Base-by-base conservation (phyloP, 2,888 invertebrate genomes). In the Lordiphosa fenestrarum region DNA sequence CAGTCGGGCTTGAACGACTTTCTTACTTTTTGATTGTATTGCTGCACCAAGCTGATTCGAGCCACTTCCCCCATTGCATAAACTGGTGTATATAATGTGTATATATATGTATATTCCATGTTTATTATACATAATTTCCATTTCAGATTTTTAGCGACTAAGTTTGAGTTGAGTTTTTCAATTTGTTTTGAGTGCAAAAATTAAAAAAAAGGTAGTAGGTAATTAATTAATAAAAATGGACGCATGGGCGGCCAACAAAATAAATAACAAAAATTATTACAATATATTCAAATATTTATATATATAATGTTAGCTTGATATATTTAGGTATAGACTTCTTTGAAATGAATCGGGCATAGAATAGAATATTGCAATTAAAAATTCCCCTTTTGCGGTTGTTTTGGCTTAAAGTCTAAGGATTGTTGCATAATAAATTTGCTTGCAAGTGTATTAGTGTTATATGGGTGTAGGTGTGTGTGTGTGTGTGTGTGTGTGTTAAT, bases 71-170 rank as follows among this genome's bases (percentile, higher is more conserved):
- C 15, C 15, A 15, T 15, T 15, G 15, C 15, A 15, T 15, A 15
- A 19, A 10, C 3, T 33, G 15, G 6, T 10, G 1, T 10, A 33
- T 44, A 52, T 57, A 54, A 71, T 78, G 57, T 78, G 64, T 81
- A 59, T 74, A 56, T 81, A 78, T 78, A 60, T 73, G 73, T 74
- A 81, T 74, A 77, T 74, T 74, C 81, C 78, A 81, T 74, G 73
- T 71, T 71, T 81, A 75, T 75, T 75, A 82, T 83, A 82, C 83
- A 78, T 69, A 69, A 78, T 72, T 77, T 78, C 72, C 62, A 48
- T 72, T 77, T 71, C 39, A 67, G 44, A 52, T 59, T 71, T 68
- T 64, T 74, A 78, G 80, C 83, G 66, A 76, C 83, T 78, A 69
- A 76, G 55, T 70, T 69, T 66, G 65, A 75, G 44, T 74, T 74